Conservation (phyloP, 2,113 vertebrate genomes). For the Micronycteris hirsuta region DNA sequence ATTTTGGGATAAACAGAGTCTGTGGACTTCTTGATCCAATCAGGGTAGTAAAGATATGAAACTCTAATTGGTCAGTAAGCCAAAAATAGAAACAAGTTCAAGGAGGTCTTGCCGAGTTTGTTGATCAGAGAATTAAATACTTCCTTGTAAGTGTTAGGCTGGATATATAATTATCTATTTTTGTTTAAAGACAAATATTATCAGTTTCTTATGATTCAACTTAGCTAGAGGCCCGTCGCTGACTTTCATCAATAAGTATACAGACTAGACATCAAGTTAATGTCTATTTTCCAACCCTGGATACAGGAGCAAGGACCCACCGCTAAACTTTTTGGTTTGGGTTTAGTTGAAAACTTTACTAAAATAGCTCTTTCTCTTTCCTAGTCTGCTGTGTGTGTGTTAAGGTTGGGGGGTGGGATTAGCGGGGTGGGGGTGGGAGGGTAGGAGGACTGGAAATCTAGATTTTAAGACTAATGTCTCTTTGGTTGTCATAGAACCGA, state of each 20-base stretch:
- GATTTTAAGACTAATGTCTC: background rate
- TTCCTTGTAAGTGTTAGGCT: background rate
- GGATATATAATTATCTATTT: background rate
- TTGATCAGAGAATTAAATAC: background rate
- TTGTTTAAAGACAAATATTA: background rate
- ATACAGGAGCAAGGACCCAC: background rate
- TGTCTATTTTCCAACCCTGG: background rate
- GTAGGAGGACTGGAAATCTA: background rate
- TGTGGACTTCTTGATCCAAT: background rate
- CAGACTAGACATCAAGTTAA: background rate
- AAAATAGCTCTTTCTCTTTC: background rate
- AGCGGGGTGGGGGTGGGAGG: background rate
- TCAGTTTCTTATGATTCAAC: background rate
- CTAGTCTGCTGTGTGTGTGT: background rate
- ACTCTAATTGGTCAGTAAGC: background rate
- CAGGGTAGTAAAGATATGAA: background rate
- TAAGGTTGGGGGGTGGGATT: background rate
- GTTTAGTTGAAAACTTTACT: constrained; percentile 14
- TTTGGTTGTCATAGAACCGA: background rate
- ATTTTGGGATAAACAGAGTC: background rate
- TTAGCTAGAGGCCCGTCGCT: background rate
- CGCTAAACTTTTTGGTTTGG: background rate
- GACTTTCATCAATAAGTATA: background rate
- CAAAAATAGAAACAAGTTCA: background rate
- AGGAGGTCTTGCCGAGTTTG: background rate